Evolutionary conservation across 2,888 invertebrate genomes (phyloP).

Genomic region (Acanthosepion pharaonis): DNA sequence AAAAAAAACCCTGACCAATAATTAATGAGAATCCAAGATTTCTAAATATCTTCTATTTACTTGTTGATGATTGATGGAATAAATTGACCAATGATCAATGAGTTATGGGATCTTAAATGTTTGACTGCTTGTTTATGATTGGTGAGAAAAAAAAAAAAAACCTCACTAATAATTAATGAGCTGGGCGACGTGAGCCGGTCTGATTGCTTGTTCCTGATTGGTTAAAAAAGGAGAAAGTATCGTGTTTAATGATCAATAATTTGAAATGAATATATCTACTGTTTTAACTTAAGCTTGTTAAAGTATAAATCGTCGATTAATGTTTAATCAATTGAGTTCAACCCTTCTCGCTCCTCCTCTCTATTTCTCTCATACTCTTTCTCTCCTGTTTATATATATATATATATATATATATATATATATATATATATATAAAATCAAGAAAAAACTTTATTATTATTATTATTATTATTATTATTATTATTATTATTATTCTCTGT

Average conservation of each 20-base stretch:
- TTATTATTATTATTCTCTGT: too few relatives aligned
- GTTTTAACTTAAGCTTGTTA: background rate
- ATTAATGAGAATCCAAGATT: background rate
- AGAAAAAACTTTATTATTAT: too few relatives aligned
- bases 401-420: too few relatives aligned
- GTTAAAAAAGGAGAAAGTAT: background rate
- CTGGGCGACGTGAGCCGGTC: background rate
- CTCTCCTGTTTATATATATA: too few relatives aligned
- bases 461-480: too few relatives aligned
- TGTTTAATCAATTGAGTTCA: background rate
- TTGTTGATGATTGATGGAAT: constrained; percentile 9
- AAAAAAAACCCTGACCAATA: background rate
- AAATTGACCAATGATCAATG: background rate
- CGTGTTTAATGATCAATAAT: background rate
- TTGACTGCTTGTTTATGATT: background rate
- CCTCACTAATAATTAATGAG: background rate
- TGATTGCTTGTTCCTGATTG: background rate
- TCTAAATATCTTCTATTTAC: background rate
- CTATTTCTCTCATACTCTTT: too few relatives aligned
- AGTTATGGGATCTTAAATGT: constrained; percentile 33
- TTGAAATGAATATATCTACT: background rate
- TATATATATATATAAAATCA: too few relatives aligned
- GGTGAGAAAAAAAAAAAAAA: background rate
- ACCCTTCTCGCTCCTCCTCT: background rate
- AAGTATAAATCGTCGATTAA: background rate